These are phyloP conservation scores for Melieria picta DNA, from an alignment of 2,888 invertebrate genomes.

Conservation along the genomic window DNA sequence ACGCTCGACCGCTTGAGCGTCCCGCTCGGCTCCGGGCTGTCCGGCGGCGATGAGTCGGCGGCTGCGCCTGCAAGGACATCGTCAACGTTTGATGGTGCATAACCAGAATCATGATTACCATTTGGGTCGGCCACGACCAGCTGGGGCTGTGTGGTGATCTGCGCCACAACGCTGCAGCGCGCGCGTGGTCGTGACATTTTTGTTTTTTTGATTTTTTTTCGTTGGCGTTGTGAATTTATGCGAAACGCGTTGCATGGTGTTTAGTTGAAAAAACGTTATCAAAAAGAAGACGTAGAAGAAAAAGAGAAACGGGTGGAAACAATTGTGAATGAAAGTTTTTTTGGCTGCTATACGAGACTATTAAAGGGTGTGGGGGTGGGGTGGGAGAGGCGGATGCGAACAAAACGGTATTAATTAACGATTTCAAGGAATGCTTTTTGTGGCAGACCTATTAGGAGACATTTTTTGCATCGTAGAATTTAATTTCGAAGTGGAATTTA, in stretches of 20 bases:
- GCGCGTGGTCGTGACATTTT: background rate
- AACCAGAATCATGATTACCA: slow-evolving; percentile 87
- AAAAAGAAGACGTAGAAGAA: background rate
- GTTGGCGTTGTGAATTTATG: slow-evolving; percentile 6
- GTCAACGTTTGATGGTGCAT: slow-evolving; percentile 75
- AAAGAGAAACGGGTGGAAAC: background rate
- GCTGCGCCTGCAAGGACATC: slow-evolving; percentile 69
- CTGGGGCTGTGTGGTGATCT: slow-evolving; percentile 69
- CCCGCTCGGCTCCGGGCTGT: slow-evolving; percentile 65
- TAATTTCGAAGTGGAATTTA: too few relatives aligned
- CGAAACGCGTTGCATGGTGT: slow-evolving; percentile 13
- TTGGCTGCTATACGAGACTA: too few relatives aligned
- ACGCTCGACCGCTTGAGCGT: slow-evolving; percentile 59
- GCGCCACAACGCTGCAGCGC: slow-evolving; percentile 69
- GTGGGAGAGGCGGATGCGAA: too few relatives aligned
- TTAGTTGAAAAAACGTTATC: slow-evolving; percentile 10
- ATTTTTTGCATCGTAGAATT: too few relatives aligned
- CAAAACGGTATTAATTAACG: too few relatives aligned
- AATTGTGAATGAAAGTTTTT: background rate
- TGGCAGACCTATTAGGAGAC: too few relatives aligned
- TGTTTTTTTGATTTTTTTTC: slow-evolving; percentile 9
- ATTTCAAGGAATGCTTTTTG: too few relatives aligned
- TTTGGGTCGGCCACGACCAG: slow-evolving; percentile 76
- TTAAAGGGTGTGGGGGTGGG: too few relatives aligned
- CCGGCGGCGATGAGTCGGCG: slow-evolving; percentile 69